A percentile compares a stretch with the other conserved stretches of the same genome.
These are phyloP conservation scores for Amphipyra tragopoginis DNA, from an alignment of 2,888 invertebrate genomes.

Conservation along the genomic window DNA sequence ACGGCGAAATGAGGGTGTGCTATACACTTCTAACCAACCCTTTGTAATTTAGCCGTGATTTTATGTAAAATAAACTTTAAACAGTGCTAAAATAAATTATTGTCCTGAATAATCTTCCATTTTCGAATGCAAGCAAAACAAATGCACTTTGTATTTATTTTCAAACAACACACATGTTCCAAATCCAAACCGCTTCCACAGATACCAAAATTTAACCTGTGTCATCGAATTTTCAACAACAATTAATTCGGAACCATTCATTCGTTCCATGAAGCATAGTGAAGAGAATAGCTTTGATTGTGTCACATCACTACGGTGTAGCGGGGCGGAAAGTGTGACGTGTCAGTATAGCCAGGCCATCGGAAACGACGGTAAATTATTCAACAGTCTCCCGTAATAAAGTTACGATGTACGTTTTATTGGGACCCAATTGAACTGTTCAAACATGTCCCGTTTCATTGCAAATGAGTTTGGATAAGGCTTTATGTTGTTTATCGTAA, in stretches of 20 bases:
- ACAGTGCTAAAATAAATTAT: too few relatives aligned
- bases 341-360: slow-evolving; percentile 42
- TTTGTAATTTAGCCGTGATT: too few relatives aligned
- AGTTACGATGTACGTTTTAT: slow-evolving; percentile 55
- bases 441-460: slow-evolving; percentile 32
- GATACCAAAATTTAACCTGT: slow-evolving; percentile 27
- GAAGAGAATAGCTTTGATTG: slow-evolving; percentile 32
- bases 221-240: slow-evolving; percentile 29
- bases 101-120: background rate
- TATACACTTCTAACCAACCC: too few relatives aligned
- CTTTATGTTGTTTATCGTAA: background rate
- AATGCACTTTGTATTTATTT: background rate
- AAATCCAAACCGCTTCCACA: background rate
- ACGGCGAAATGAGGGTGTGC: too few relatives aligned
- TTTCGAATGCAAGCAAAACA: background rate
- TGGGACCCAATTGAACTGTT: slow-evolving; percentile 52
- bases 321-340: slow-evolving; percentile 50
- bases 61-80: too few relatives aligned
- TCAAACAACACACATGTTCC: background rate
- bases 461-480: slow-evolving; percentile 34
- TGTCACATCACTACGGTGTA: slow-evolving; percentile 38
- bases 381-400: slow-evolving; percentile 60
- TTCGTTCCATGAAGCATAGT: slow-evolving; percentile 14
- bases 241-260: slow-evolving; percentile 26
- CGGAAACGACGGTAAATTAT: slow-evolving; percentile 62